Conservation (phyloP, 1,140 invertebrate genomes). For the Polypedilum vanderplanki region DNA sequence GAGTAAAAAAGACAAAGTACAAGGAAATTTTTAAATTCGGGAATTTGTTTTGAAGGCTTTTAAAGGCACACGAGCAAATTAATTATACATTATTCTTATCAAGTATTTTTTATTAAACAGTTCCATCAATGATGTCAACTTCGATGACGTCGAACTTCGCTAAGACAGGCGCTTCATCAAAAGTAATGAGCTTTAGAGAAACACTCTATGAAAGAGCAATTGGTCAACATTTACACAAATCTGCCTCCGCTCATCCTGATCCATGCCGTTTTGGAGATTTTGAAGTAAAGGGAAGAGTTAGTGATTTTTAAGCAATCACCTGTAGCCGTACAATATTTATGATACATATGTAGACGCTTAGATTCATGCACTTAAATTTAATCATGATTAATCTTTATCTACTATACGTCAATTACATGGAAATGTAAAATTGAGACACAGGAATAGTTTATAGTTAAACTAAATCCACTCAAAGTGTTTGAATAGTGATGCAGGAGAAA, state of each 20-base stretch:
- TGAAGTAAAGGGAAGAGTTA: not conserved
- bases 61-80: no score
- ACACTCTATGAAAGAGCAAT: constrained; percentile 19
- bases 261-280: not conserved
- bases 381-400: constrained; percentile 14
- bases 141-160: not conserved
- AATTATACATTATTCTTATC: no score
- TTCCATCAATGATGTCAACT: not conserved
- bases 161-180: not conserved
- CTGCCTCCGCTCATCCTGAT: not conserved
- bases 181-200: constrained; percentile 2
- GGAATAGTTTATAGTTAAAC: not conserved
- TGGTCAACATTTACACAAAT: constrained; percentile 5
- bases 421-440: not conserved
- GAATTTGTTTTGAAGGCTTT: no score
- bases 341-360: not conserved
- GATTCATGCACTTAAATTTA: not conserved
- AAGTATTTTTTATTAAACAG: not conserved
- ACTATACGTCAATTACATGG: not conserved
- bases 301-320: not conserved
- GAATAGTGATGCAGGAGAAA: not conserved
- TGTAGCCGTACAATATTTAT: not conserved
- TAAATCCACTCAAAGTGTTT: not conserved
- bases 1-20: no score
- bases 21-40: no score